Percentiles rank a stretch among this genome's conserved stretches.
phyloP scores from a whole-genome alignment of 2,113 vertebrate species.

The Camarhynchus parvulus region DNA sequence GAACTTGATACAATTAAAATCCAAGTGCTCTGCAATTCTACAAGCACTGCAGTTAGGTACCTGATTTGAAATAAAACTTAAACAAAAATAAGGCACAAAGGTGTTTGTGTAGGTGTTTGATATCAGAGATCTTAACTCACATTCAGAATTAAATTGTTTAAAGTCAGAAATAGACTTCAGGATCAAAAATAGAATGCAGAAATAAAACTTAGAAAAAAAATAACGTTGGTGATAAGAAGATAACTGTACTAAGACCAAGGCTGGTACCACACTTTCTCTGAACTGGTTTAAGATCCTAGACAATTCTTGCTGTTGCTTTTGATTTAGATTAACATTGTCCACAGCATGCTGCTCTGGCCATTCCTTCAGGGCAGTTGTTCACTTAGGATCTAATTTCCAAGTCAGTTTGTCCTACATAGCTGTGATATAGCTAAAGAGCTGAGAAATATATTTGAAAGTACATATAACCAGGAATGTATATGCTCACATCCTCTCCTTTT shows the following conservation, averaged over 20 bases:
- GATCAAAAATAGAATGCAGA: background rate
- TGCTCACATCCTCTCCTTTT: background rate
- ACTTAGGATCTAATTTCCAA: background rate
- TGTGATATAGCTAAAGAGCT: background rate
- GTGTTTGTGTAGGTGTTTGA: background rate
- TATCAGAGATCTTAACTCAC: background rate
- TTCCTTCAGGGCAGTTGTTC: background rate
- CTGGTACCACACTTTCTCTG: background rate
- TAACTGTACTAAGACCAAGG: background rate
- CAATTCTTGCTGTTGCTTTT: background rate
- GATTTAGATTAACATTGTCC: background rate
- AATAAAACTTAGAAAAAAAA: background rate
- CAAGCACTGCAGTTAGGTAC: background rate
- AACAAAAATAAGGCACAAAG: slow-evolving; percentile 9
- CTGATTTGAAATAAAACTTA: slow-evolving; percentile 13
- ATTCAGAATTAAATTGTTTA: slow-evolving; percentile 29
- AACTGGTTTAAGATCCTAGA: background rate
- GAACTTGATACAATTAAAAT: slow-evolving; percentile 34
- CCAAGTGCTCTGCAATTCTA: background rate
- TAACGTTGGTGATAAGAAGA: background rate
- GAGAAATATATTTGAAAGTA: background rate
- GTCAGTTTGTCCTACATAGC: background rate
- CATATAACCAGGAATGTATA: background rate
- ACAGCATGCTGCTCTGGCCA: background rate
- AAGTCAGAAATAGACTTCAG: background rate